These are phyloP conservation scores for Phorcus lineatus DNA, from an alignment of 2,888 invertebrate genomes.

Conservation along the genomic window DNA sequence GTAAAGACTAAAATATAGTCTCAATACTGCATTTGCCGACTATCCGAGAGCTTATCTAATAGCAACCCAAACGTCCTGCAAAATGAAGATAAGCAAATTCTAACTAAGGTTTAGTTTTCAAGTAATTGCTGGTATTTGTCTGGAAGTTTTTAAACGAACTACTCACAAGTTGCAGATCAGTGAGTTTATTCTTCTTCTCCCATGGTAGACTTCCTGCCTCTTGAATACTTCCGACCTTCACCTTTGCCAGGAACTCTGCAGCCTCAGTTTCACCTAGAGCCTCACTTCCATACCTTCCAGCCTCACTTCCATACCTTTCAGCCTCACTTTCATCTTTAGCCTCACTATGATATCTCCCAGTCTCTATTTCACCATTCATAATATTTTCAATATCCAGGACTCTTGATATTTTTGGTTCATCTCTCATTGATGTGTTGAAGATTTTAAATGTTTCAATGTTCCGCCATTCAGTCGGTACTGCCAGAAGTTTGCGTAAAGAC, in stretches of 20 bases:
- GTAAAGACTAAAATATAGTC: no score
- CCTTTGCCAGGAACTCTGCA: slow-evolving; percentile 1
- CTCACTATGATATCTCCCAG: not conserved
- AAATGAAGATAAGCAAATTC: no score
- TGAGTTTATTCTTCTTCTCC: slow-evolving; percentile 34
- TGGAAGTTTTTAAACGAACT: no score
- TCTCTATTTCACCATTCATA: not conserved
- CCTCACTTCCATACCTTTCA: not conserved
- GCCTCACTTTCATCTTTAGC: not conserved
- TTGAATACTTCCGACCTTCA: not conserved
- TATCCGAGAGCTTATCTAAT: no score
- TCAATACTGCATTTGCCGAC: no score
- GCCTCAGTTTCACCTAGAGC: not conserved
- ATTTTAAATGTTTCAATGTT: not conserved
- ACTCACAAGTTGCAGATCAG: slow-evolving; percentile 41
- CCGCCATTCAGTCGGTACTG: not conserved
- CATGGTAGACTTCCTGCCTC: slow-evolving; percentile 42
- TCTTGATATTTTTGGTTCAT: not conserved
- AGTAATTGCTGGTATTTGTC: no score
- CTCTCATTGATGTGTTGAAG: not conserved
- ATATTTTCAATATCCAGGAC: no score
- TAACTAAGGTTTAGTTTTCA: no score
- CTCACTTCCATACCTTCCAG: not conserved
- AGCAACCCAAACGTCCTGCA: no score
- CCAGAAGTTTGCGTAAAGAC: not conserved